Evolutionary conservation across 2,888 invertebrate genomes (phyloP).

Genomic region (Caradrina kadenii): DNA sequence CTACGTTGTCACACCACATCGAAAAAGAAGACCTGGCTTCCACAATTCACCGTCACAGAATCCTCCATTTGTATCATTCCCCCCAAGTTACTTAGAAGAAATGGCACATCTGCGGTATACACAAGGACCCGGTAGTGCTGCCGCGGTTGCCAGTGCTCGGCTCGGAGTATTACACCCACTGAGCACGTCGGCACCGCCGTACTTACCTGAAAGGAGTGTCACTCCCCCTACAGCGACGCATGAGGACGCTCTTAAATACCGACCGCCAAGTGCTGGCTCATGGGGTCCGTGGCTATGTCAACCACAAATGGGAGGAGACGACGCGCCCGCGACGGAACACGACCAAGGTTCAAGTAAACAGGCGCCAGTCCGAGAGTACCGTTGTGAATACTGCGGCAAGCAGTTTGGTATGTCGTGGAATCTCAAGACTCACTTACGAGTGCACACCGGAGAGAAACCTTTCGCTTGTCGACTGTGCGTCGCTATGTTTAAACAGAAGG

Average conservation of each 20-base stretch:
- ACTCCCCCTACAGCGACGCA: constrained; percentile 91
- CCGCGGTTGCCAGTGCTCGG: constrained; percentile 89
- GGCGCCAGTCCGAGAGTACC: constrained; percentile 95
- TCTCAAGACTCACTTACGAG: constrained; percentile 96
- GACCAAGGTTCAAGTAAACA: constrained; percentile 90
- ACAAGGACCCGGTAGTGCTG: constrained; percentile 90
- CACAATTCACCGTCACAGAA: constrained; percentile 97
- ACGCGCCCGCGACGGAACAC: constrained; percentile 85
- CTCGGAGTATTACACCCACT: constrained; percentile 91
- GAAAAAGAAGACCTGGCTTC: constrained; percentile 96
- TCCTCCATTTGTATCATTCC: constrained; percentile 96
- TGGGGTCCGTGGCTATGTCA: constrained; percentile 93
- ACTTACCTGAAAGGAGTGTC: constrained; percentile 91
- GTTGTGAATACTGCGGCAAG: constrained; percentile 97
- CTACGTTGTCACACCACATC: constrained; percentile 96
- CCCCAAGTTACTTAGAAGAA: constrained; percentile 94
- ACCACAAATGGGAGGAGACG: constrained; percentile 91
- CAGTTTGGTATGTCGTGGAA: constrained; percentile 98
- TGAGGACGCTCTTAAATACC: constrained; percentile 90
- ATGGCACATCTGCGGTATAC: constrained; percentile 92
- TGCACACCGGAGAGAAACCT: constrained; percentile 97
- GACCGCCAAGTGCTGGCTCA: constrained; percentile 93
- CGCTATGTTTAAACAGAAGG: constrained; percentile 98
- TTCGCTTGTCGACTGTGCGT: constrained; percentile 97
- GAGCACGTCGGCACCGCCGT: constrained; percentile 94